Evolutionary conservation across 1,140 invertebrate species (phyloP), one percentile per base, ranked within the genome.

Genomic region (Scaptomyza graminum): DNA sequence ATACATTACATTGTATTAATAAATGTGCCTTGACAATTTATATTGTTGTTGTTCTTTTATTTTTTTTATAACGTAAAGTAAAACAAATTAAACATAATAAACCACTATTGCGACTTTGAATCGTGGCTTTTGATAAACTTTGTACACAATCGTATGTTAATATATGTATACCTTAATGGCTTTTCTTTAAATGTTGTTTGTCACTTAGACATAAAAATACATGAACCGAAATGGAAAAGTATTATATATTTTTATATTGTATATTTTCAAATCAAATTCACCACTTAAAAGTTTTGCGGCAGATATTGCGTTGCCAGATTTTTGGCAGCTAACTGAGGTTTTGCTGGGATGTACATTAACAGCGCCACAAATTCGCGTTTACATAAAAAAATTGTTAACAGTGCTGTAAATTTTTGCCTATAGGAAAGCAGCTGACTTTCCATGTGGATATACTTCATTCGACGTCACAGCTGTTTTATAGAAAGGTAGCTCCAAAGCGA

Each of bases 1-100:
- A 61, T 76, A 63, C 55, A 63, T 72, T 56, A 52, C 50, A 85
- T 57, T 81, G 67, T 85, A 87, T 87, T 87, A 81, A 87, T 69
- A 74, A 62, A 83, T 73, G 74, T 85, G 68, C 68, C 69, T 80
- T 74, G 34, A 66, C 51, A 54, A 67, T 50, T 72, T 11, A 22
- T 16, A 28, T 16, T 52, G 49, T 43, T 22, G 18, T 43, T 22
- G 18, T 22, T 18, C 1, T 28, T 31, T 25, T n/a, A 9, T 5
- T 31, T 54, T 1, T 59, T 15, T 62, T 13, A n/a, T 44, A 44
- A n/a, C 4, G 25, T 34, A 50, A 50, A 51, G 50, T 2, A 43
- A 28, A 22, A 51, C 11, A 12, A 12, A 12, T 4, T 5, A 15
- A 25, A 11, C 34, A 12, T 22, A 22, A 12, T 22, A 22, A 34